Percentiles rank a stretch among this genome's conserved stretches.
Conservation (phyloP, 2,113 vertebrate genomes). For the Talpa occidentalis region DNA sequence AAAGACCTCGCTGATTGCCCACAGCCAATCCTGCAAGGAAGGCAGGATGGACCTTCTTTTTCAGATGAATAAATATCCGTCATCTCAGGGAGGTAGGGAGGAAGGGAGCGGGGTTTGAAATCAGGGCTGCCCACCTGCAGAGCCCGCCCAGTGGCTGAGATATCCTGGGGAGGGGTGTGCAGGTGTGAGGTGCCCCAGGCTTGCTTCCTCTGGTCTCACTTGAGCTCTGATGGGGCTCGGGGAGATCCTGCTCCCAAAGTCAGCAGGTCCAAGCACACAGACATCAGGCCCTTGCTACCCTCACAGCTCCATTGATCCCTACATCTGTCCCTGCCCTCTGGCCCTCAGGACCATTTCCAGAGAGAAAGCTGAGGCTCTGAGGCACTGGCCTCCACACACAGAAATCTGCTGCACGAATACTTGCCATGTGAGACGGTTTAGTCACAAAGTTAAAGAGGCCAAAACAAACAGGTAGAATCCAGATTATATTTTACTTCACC, state of each 20-base stretch:
- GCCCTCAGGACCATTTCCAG: background rate
- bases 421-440: background rate
- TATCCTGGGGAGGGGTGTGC: too few species aligned
- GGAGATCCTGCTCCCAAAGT: too few species aligned
- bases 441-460: background rate
- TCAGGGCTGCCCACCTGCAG: background rate
- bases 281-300: too few species aligned
- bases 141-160: background rate
- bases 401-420: background rate
- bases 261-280: too few species aligned
- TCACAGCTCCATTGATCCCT: too few species aligned
- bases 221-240: background rate
- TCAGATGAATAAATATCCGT: background rate
- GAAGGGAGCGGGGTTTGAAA: background rate
- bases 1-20: background rate
- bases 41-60: background rate
- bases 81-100: background rate
- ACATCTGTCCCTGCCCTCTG: too few species aligned
- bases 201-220: fast-evolving
- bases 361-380: background rate
- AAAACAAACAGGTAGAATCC: background rate
- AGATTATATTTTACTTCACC: background rate
- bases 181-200: background rate
- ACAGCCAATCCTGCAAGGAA: background rate
- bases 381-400: fast-evolving